Conservation (phyloP, 2,888 invertebrate species). For the Catocala nupta region DNA sequence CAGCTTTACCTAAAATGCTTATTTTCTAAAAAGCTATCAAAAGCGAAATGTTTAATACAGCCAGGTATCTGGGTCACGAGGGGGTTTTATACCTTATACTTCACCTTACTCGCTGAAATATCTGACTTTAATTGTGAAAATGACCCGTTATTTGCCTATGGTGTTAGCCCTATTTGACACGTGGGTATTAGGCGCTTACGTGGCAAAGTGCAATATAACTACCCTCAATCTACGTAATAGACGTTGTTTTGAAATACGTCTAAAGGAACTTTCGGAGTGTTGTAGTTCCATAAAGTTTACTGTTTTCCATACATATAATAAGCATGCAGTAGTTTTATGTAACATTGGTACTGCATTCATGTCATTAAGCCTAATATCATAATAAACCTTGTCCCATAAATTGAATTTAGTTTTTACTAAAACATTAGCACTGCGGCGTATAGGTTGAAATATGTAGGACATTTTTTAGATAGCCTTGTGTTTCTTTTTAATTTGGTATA, state of each 20-base stretch:
- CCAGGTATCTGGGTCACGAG: conserved; percentile 47
- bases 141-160: conserved; percentile 25
- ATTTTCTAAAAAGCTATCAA: conserved; percentile 46
- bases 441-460: no score
- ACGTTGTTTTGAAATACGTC: background rate
- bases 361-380: no score
- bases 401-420: no score
- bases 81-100: conserved; percentile 17
- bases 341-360: no score
- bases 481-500: no score
- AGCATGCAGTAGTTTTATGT: no score
- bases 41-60: conserved; percentile 40
- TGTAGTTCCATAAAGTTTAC: no score
- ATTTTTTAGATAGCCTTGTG: no score
- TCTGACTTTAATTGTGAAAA: conserved; percentile 33
- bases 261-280: background rate
- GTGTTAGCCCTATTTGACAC: conserved; percentile 37
- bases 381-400: no score
- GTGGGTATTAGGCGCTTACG: conserved; percentile 19
- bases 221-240: conserved; percentile 17
- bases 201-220: conserved; percentile 10
- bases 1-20: conserved; percentile 11
- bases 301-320: no score
- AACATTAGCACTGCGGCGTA: no score
- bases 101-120: conserved; percentile 19